phyloP scores from a whole-genome alignment of 1,140 invertebrate genomes.

The Musca vetustissima region DNA sequence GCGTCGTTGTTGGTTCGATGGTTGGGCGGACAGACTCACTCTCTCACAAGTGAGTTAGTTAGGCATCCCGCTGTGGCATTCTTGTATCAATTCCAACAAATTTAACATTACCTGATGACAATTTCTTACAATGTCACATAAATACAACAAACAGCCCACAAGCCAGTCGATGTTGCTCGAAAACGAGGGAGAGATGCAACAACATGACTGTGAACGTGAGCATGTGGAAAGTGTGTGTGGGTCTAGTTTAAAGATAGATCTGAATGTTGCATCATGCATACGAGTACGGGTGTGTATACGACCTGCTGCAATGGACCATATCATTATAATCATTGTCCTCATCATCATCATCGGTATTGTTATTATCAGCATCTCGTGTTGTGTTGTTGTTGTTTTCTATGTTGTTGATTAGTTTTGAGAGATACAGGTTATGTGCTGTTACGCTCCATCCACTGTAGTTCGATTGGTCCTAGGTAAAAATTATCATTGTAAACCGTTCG shows the following conservation, averaged over 20 bases:
- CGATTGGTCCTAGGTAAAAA: too few species aligned
- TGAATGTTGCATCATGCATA: too few species aligned
- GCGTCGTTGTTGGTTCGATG: too few species aligned
- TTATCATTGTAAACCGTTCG: too few species aligned
- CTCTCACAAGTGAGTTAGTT: too few species aligned
- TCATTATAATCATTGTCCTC: background rate
- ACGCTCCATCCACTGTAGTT: background rate
- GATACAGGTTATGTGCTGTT: conserved; percentile 7
- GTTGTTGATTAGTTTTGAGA: conserved; percentile 7
- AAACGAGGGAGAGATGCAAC: background rate
- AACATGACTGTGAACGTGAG: background rate
- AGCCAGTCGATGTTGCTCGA: too few species aligned
- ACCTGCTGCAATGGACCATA: too few species aligned
- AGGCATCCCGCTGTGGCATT: conserved; percentile 3
- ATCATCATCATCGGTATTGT: background rate
- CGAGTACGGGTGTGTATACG: too few species aligned
- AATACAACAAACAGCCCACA: background rate
- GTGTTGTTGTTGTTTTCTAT: too few species aligned
- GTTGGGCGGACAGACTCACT: too few species aligned
- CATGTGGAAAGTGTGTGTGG: too few species aligned
- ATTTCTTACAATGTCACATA: conserved; percentile 4
- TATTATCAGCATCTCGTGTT: conserved; percentile 8
- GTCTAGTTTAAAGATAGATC: too few species aligned
- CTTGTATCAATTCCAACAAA: conserved; percentile 3
- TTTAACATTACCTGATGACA: conserved; percentile 6